phyloP scores from a whole-genome alignment of 2,888 invertebrate genomes.

The Empis stercorea region DNA sequence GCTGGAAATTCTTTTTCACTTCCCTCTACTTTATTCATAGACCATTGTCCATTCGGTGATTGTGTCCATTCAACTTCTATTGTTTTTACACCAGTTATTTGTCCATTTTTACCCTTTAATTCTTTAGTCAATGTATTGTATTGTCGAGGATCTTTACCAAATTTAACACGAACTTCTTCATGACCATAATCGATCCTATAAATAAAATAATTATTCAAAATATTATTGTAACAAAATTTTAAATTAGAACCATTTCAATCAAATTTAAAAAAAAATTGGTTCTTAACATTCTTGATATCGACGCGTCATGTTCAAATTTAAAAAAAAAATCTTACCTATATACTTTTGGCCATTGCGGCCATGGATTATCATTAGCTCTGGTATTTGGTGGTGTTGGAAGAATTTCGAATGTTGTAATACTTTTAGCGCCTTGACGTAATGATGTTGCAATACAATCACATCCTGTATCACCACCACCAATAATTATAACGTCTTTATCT shows the following conservation, averaged over 20 bases:
- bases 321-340: slow-evolving; percentile 47
- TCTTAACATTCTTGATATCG: too few species aligned
- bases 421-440: slow-evolving; percentile 75
- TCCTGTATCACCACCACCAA: slow-evolving; percentile 79
- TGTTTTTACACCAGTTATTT: slow-evolving; percentile 82
- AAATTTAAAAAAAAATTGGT: too few species aligned
- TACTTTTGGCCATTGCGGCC: slow-evolving; percentile 97
- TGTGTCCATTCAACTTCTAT: slow-evolving; percentile 90
- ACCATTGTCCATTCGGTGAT: slow-evolving; percentile 84
- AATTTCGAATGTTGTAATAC: slow-evolving; percentile 93
- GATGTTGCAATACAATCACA: slow-evolving; percentile 99
- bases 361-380: slow-evolving; percentile 83
- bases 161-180: slow-evolving; percentile 86
- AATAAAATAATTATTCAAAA: too few species aligned
- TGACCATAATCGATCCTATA: slow-evolving; percentile 89
- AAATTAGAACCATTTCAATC: too few species aligned
- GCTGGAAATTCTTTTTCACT: slow-evolving; percentile 68
- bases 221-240: too few species aligned
- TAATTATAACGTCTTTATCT: slow-evolving; percentile 87
- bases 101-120: slow-evolving; percentile 79
- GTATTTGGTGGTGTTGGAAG: slow-evolving; percentile 76
- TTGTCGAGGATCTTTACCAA: slow-evolving; percentile 83
- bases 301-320: too few species aligned
- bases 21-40: slow-evolving; percentile 75
- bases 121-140: slow-evolving; percentile 92